phyloP scores from a whole-genome alignment of 2,888 invertebrate species.

The Odontomyia ornata region DNA sequence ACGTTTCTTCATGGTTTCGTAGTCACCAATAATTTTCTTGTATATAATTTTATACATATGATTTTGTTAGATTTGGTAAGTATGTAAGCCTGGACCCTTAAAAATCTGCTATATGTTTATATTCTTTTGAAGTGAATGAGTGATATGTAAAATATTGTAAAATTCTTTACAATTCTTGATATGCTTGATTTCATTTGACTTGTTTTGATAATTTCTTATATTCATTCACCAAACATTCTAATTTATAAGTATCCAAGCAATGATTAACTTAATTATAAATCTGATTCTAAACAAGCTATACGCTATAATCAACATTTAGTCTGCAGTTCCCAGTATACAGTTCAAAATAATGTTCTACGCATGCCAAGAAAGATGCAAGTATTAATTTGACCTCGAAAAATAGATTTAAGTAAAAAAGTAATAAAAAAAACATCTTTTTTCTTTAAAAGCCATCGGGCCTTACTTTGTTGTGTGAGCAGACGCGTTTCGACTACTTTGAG shows the following conservation, averaged over 20 bases:
- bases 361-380: too few species aligned
- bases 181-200: background rate
- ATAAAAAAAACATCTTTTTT: too few species aligned
- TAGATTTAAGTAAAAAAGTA: too few species aligned
- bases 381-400: too few species aligned
- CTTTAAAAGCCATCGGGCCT: too few species aligned
- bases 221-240: background rate
- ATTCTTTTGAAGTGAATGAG: background rate
- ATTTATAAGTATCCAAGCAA: conserved; percentile 1
- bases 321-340: too few species aligned
- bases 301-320: too few species aligned
- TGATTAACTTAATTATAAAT: too few species aligned
- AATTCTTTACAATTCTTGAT: background rate
- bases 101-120: background rate
- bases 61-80: conserved; percentile 8
- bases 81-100: conserved; percentile 3
- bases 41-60: background rate
- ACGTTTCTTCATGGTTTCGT: background rate
- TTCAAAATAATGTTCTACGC: too few species aligned
- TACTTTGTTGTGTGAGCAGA: too few species aligned
- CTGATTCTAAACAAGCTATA: too few species aligned
- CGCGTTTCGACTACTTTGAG: too few species aligned
- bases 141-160: conserved; percentile 16
- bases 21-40: background rate
- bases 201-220: background rate